phyloP scores from a whole-genome alignment of 2,797 vertebrate species.

The Channa striata region DNA sequence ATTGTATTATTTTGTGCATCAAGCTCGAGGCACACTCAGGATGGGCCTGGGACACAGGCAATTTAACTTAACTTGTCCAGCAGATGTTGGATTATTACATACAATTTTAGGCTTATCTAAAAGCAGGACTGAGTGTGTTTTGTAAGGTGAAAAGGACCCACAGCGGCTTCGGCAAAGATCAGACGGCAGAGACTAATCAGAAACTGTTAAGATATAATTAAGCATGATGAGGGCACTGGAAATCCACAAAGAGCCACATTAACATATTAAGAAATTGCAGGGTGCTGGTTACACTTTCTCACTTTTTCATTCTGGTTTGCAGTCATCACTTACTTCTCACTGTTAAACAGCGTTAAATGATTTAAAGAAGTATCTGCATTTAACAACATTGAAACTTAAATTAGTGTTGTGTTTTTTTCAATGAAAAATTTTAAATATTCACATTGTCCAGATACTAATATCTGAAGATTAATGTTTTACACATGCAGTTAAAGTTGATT shows the following conservation, averaged over 20 bases:
- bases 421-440: background rate
- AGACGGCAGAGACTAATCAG: constrained; percentile 10
- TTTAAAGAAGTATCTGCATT: background rate
- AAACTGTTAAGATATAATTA: constrained; percentile 17
- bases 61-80: constrained; percentile 60
- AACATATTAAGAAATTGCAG: constrained; percentile 2
- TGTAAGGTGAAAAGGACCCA: constrained; percentile 15
- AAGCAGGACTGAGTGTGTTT: constrained; percentile 20
- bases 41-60: constrained; percentile 46
- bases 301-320: constrained; percentile 1
- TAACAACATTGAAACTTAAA: too few relatives aligned
- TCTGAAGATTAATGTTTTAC: background rate
- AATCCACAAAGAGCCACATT: constrained; percentile 1
- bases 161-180: background rate
- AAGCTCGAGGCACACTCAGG: constrained; percentile 34
- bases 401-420: too few relatives aligned
- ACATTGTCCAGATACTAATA: background rate
- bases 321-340: background rate
- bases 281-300: background rate
- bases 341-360: background rate
- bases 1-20: constrained; percentile 50
- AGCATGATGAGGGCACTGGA: constrained; percentile 3
- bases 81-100: constrained; percentile 49
- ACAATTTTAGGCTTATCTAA: constrained; percentile 18
- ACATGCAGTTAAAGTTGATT: too few relatives aligned